These are phyloP conservation scores for Deroplatys truncata DNA, from an alignment of 2,888 invertebrate species.

Conservation along the genomic window DNA sequence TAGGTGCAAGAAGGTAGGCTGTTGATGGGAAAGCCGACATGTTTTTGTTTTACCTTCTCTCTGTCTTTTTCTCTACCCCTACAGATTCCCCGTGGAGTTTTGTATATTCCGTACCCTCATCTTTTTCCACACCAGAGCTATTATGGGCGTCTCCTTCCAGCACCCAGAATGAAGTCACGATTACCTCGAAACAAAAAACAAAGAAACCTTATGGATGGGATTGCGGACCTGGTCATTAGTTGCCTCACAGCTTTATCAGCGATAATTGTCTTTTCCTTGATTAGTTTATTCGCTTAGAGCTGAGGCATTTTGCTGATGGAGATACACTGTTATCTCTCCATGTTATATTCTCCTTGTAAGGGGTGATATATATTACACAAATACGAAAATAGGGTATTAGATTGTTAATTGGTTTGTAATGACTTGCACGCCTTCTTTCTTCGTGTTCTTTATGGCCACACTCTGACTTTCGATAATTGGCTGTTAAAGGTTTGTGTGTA, in stretches of 20 bases:
- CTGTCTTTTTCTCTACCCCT: no score
- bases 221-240: slow-evolving; percentile 14
- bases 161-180: slow-evolving; percentile 20
- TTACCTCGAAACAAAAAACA: slow-evolving; percentile 7
- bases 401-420: not conserved
- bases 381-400: not conserved
- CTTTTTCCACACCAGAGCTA: not conserved
- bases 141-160: slow-evolving; percentile 20
- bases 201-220: not conserved
- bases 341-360: not conserved
- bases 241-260: slow-evolving; percentile 24
- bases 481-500: no score
- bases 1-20: not conserved
- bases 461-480: no score
- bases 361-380: not conserved
- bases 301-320: not conserved
- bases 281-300: not conserved
- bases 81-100: not conserved
- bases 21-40: not conserved
- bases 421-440: not conserved
- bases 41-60: not conserved
- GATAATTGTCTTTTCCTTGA: slow-evolving; percentile 6
- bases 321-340: not conserved
- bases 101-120: not conserved
- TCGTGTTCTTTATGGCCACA: not conserved